Percentiles rank a stretch among this genome's conserved stretches.
Evolutionary conservation across 2,888 invertebrate genomes (phyloP).

Genomic region (Formica aserva): DNA sequence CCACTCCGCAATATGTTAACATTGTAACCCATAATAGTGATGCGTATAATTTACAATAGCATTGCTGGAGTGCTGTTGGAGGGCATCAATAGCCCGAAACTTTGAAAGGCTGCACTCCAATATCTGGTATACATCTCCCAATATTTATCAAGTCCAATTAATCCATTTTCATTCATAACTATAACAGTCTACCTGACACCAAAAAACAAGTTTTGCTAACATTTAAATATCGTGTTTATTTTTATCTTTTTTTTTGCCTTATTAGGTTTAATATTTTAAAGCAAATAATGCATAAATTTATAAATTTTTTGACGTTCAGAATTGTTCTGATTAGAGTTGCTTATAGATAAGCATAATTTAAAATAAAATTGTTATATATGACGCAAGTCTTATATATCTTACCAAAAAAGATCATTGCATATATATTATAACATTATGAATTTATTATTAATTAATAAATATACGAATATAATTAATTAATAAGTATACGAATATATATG

Average conservation of each 20-base stretch:
- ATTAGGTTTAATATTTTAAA: not conserved
- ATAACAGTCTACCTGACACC: not conserved
- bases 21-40: conserved; percentile 22
- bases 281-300: not conserved
- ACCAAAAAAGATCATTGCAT: not conserved
- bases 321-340: not conserved
- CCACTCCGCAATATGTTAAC: conserved; percentile 35
- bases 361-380: not conserved
- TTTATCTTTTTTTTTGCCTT: not conserved
- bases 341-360: not conserved
- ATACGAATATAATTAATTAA: not conserved
- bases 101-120: conserved; percentile 9
- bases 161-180: not conserved
- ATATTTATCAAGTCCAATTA: not conserved
- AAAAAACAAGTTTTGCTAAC: not conserved
- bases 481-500: not conserved
- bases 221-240: not conserved
- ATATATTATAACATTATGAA: conserved; percentile 6
- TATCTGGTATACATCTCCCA: not conserved
- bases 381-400: not conserved
- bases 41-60: conserved; percentile 39
- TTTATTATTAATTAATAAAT: not conserved
- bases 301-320: not conserved
- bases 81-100: not conserved
- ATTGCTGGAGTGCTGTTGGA: not conserved